Conservation (phyloP, 1,140 invertebrate genomes). For the Hirudo medicinalis region DNA sequence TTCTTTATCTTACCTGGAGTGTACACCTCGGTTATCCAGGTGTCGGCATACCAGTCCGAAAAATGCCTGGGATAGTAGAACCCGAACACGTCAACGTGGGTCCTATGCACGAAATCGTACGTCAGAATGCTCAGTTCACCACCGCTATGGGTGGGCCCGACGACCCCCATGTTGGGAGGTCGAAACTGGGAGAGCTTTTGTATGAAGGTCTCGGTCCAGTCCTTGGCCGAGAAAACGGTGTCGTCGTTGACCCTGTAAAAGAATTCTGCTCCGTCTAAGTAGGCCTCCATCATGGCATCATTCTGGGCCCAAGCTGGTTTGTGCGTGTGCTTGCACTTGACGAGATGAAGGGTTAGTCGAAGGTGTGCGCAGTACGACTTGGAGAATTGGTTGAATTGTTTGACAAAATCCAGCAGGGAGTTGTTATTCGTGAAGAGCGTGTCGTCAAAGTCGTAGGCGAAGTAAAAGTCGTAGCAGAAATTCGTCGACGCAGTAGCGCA, state of each 20-base stretch:
- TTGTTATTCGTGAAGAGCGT: not conserved
- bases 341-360: not conserved
- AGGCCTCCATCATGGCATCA: constrained; percentile 18
- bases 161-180: constrained; percentile 8
- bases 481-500: constrained; percentile 6
- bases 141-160: constrained; percentile 11
- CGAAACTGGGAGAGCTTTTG: not conserved
- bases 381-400: not conserved
- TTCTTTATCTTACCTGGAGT: not conserved
- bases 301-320: constrained; percentile 18
- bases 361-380: not conserved
- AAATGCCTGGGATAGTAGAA: constrained; percentile 14
- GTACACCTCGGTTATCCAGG: constrained; percentile 13
- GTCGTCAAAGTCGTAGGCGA: constrained; percentile 13
- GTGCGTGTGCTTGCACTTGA: constrained; percentile 6
- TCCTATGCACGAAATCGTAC: constrained; percentile 18
- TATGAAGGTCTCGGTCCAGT: constrained; percentile 11
- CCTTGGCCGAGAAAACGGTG: not conserved
- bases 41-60: constrained; percentile 10
- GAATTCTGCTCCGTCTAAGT: constrained; percentile 13
- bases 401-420: not conserved
- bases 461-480: constrained; percentile 16
- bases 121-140: constrained; percentile 13
- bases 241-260: constrained; percentile 16
- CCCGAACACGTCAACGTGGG: constrained; percentile 11